These are phyloP conservation scores for Cacajao melanocephalus DNA, from an alignment of 2,797 vertebrate species.

Conservation along the genomic window DNA sequence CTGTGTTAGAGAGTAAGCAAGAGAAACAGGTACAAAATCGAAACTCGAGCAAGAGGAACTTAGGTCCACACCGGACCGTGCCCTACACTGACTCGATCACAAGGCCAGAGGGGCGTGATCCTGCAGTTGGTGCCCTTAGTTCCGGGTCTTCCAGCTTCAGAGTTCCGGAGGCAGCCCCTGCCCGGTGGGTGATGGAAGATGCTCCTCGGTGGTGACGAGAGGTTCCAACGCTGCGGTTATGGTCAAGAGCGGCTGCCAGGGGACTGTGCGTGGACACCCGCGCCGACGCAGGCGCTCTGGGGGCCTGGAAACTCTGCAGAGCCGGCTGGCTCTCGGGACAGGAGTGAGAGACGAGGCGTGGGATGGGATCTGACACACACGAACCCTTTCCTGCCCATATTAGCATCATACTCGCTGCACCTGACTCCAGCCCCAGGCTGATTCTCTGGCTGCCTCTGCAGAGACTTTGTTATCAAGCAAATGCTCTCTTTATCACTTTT, in stretches of 20 bases:
- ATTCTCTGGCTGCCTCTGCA: neutral
- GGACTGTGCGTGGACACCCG: neutral
- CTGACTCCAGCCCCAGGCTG: neutral
- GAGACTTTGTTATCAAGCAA: neutral
- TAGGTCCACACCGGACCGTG: neutral
- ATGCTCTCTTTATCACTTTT: neutral
- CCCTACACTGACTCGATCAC: neutral
- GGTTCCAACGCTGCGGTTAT: neutral
- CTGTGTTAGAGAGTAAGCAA: neutral
- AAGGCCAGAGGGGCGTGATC: neutral
- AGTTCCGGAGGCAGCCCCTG: neutral
- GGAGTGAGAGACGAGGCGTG: too few relatives aligned
- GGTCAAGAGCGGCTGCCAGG: neutral
- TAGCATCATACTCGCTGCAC: accelerated
- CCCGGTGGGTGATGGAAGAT: neutral
- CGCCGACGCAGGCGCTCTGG: neutral
- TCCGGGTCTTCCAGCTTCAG: neutral
- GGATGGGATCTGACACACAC: accelerated
- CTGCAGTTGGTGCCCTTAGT: neutral
- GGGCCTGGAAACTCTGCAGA: neutral
- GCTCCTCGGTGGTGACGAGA: neutral
- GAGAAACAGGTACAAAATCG: neutral
- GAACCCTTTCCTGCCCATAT: neutral
- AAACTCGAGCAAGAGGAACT: neutral
- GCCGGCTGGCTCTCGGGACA: accelerated